Base-by-base conservation (phyloP, 2,888 invertebrate species). In the Drosophila hamatofila region DNA sequence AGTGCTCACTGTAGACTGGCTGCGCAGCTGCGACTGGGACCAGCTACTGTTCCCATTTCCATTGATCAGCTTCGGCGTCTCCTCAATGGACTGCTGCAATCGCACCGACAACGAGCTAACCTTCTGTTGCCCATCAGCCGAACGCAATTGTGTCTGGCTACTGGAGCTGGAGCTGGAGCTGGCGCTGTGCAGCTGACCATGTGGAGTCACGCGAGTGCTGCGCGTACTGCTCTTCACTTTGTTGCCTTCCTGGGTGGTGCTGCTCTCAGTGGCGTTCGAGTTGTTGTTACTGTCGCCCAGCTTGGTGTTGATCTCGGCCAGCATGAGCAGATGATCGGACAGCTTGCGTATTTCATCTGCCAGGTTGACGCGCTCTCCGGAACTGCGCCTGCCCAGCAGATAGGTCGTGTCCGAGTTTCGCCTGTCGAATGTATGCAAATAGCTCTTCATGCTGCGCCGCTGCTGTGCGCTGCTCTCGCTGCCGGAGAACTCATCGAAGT, bases 321-420 rank as follows among this genome's bases (percentile, higher is more conserved):
- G 91, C 94, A 96, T 95, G 65, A 95, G 95, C 35, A 97, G 93
- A 89, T 96, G 96, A 89, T 97, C 97, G 0, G 97, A 97, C 1
- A 97, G 92, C 92, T 96, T 96, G 79, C 96, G 95, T 75, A 97
- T 97, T 93, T 97, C 97, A 86, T 97, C 97, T 0, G 97, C 97
- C 67, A 97, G 93, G 86, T 96, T 96, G 68, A 96, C 94, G 66
- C 95, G 94, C 63, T 96, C 95, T 0, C 95, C 94, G 75, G 95
- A 95, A 23, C 94, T 93, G 78, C 90, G 92, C 11, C 91, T 81
- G 1, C 94, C 93, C 58, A 96, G 91, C 79, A 96, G 94, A 84
- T 95, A 96, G 9, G 95, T 95, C 83, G 96, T 96, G 88, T 97
- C 97, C 0, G 97, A 97, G 3, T 97, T 96, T 83, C 97, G 94